Conservation (phyloP, 2,113 vertebrate species). For the Pachypanchax playfairii region DNA sequence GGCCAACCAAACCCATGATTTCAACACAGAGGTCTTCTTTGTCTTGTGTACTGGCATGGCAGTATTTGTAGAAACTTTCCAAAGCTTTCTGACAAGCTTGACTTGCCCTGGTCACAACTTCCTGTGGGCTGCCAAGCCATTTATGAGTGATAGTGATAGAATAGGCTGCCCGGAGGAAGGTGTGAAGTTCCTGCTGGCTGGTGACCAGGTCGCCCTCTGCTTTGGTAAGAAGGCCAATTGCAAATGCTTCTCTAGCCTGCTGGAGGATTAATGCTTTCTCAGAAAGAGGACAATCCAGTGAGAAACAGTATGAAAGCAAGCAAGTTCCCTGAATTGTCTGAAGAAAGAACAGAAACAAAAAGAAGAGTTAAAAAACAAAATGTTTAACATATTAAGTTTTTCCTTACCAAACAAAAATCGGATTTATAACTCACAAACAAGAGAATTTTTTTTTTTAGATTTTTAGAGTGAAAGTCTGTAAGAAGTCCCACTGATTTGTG, state of each 20-base stretch:
- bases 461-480: not conserved
- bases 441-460: too few species aligned
- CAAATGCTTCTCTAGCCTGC: constrained; percentile 88
- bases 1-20: constrained; percentile 80
- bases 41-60: constrained; percentile 59
- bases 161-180: constrained; percentile 88
- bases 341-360: constrained; percentile 8
- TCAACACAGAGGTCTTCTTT: constrained; percentile 75
- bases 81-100: constrained; percentile 81
- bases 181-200: constrained; percentile 92
- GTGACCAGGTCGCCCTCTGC: constrained; percentile 63
- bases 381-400: too few species aligned
- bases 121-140: constrained; percentile 73
- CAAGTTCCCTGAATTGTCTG: constrained; percentile 90
- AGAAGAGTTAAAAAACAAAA: rapidly evolving
- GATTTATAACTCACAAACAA: too few species aligned
- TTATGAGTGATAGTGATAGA: constrained; percentile 81
- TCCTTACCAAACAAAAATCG: too few species aligned
- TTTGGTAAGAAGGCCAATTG: constrained; percentile 88
- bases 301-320: constrained; percentile 88
- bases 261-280: constrained; percentile 75
- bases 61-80: constrained; percentile 79
- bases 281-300: constrained; percentile 77
- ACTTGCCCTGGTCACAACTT: constrained; percentile 18
- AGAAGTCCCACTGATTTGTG: not conserved